These are phyloP conservation scores for Aproaerema taeniolella DNA, from an alignment of 2,888 invertebrate species.

Conservation along the genomic window DNA sequence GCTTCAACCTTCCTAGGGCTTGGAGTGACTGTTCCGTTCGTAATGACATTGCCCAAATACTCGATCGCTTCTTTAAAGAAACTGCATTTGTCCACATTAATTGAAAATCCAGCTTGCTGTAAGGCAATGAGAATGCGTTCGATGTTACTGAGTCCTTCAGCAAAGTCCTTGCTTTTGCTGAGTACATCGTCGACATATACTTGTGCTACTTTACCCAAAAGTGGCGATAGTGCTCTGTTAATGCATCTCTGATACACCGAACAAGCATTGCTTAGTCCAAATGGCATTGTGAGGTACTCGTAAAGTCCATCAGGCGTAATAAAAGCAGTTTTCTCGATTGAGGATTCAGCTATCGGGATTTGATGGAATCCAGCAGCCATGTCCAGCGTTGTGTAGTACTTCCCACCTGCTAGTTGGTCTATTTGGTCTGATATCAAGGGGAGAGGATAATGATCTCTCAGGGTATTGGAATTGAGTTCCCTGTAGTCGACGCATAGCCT, in stretches of 20 bases:
- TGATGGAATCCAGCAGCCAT: slow-evolving; percentile 27
- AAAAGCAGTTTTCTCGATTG: slow-evolving; percentile 24
- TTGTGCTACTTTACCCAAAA: slow-evolving; percentile 17
- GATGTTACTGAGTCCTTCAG: slow-evolving; percentile 18
- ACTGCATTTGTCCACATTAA: slow-evolving; percentile 24
- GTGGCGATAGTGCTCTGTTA: slow-evolving; percentile 16
- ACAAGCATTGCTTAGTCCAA: slow-evolving; percentile 24
- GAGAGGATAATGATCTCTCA: slow-evolving; percentile 24
- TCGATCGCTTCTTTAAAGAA: slow-evolving; percentile 26
- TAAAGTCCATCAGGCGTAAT: slow-evolving; percentile 28
- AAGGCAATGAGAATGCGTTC: slow-evolving; percentile 24
- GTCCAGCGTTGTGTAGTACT: slow-evolving; percentile 21
- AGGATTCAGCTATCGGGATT: slow-evolving; percentile 24
- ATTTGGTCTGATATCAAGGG: slow-evolving; percentile 27
- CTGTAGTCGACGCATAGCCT: slow-evolving; percentile 28
- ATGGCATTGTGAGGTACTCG: slow-evolving; percentile 30
- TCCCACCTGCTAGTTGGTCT: slow-evolving; percentile 19
- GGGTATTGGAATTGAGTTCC: slow-evolving; percentile 24
- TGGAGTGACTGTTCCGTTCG: slow-evolving; percentile 24
- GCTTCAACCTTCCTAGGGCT: slow-evolving; percentile 29
- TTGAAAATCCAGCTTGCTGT: slow-evolving; percentile 25
- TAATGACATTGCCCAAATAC: slow-evolving; percentile 27
- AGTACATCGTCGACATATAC: slow-evolving; percentile 32
- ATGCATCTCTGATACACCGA: slow-evolving; percentile 26
- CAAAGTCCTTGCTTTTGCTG: slow-evolving; percentile 17